Percentiles rank a stretch among this genome's conserved stretches.
phyloP scores from a whole-genome alignment of 2,797 vertebrate species.

The Esox masquinongy region DNA sequence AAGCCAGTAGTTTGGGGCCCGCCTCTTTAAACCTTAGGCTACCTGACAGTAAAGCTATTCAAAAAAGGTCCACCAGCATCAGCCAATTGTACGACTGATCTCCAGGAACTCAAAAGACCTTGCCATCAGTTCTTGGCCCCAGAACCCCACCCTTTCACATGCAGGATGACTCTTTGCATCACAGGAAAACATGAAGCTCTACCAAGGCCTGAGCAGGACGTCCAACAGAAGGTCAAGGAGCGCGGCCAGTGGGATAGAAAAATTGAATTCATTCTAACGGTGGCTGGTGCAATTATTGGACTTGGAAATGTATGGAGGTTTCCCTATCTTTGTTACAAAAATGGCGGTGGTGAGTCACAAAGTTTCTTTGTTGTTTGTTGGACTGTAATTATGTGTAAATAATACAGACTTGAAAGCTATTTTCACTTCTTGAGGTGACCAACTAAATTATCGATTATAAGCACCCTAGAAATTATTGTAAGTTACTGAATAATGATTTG shows the following conservation, averaged over 20 bases:
- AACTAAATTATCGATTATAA: too few species aligned
- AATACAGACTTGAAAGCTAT: neutral
- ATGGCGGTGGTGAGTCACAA: constrained; percentile 63
- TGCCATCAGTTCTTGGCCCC: too few species aligned
- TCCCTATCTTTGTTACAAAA: constrained; percentile 72
- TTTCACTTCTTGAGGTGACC: too few species aligned
- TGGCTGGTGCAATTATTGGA: constrained; percentile 66
- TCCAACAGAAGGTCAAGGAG: constrained; percentile 28
- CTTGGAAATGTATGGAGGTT: constrained; percentile 72
- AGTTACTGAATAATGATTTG: too few species aligned
- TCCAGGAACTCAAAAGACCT: neutral
- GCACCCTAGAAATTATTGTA: too few species aligned
- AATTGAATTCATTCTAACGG: constrained; percentile 63
- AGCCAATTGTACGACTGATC: constrained; percentile 18
- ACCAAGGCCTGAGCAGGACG: neutral
- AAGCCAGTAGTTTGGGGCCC: too few species aligned
- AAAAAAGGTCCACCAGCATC: constrained; percentile 13
- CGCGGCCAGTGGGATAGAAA: constrained; percentile 67
- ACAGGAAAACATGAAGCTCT: constrained; percentile 5
- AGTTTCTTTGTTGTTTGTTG: constrained; percentile 9
- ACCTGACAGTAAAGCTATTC: constrained; percentile 21
- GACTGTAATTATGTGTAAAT: neutral
- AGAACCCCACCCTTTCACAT: constrained; percentile 1
- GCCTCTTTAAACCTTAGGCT: too few species aligned
- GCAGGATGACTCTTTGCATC: constrained; percentile 41